A percentile compares a stretch with the other conserved stretches of the same genome.
Conservation (phyloP, 2,113 vertebrate genomes). For the Stictonetta naevosa region DNA sequence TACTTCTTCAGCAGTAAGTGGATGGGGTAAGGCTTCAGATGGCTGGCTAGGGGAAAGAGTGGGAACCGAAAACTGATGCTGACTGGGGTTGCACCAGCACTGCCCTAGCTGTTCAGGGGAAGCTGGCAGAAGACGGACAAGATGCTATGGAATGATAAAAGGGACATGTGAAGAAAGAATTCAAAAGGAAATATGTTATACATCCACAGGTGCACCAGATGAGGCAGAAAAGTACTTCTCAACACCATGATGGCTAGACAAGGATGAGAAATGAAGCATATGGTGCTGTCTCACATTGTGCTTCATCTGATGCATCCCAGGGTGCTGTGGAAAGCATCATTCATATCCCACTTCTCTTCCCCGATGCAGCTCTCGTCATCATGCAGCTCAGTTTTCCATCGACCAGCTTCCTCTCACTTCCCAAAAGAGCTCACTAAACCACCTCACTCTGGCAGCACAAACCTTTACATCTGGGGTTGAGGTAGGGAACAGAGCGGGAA, state of each 20-base stretch:
- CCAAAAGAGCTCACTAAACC: background rate
- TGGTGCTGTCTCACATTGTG: background rate
- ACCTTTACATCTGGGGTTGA: background rate
- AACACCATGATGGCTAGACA: background rate
- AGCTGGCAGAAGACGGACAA: background rate
- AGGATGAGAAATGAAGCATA: conserved; percentile 28
- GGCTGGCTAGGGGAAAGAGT: background rate
- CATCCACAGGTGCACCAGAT: background rate
- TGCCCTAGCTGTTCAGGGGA: background rate
- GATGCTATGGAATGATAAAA: background rate
- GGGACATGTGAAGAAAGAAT: background rate
- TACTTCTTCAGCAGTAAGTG: background rate
- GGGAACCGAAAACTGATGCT: background rate
- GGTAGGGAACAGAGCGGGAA: background rate
- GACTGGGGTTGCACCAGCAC: background rate
- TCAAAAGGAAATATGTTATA: background rate
- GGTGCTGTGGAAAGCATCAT: conserved; percentile 31
- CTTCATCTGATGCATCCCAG: background rate
- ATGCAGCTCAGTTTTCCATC: background rate
- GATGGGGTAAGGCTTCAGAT: background rate
- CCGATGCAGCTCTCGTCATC: background rate
- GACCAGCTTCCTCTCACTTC: conserved; percentile 4
- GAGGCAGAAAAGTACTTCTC: background rate
- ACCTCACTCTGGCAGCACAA: background rate
- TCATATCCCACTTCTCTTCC: background rate